These are phyloP conservation scores for Buceros bicornis DNA, from an alignment of 2,797 vertebrate species.

Conservation along the genomic window DNA sequence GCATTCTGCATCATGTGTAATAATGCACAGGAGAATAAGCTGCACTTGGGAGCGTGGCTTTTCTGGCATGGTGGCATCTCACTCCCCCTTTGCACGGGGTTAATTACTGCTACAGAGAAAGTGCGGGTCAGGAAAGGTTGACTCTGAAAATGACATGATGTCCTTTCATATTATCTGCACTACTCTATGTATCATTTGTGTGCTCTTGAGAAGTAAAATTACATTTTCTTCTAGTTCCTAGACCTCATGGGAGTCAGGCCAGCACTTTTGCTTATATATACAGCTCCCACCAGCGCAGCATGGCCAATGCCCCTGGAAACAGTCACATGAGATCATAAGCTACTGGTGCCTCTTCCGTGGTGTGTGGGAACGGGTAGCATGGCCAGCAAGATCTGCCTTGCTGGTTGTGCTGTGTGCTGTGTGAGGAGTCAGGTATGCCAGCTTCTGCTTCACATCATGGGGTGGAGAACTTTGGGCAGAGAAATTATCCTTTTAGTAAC, in stretches of 20 bases:
- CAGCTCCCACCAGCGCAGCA: neutral
- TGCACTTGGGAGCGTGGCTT: neutral
- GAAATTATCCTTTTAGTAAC: neutral
- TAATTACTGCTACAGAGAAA: neutral
- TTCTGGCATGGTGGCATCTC: neutral
- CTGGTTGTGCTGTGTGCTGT: neutral
- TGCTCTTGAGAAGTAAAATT: neutral
- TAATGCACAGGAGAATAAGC: neutral
- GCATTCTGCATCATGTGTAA: neutral
- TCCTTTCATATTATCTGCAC: neutral
- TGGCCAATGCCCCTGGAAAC: accelerated
- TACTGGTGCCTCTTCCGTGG: accelerated
- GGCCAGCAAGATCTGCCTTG: accelerated
- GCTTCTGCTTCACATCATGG: neutral
- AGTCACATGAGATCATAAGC: neutral
- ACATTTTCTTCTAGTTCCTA: neutral
- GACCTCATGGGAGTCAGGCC: neutral
- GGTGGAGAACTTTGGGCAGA: neutral
- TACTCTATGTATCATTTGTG: neutral
- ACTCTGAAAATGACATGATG: neutral
- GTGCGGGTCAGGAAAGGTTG: neutral
- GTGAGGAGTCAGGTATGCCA: neutral
- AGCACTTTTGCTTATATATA: neutral
- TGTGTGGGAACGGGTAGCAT: accelerated
- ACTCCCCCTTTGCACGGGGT: neutral